phyloP scores from a whole-genome alignment of 2,888 invertebrate species.

The Caenorhabditis sulstoni region DNA sequence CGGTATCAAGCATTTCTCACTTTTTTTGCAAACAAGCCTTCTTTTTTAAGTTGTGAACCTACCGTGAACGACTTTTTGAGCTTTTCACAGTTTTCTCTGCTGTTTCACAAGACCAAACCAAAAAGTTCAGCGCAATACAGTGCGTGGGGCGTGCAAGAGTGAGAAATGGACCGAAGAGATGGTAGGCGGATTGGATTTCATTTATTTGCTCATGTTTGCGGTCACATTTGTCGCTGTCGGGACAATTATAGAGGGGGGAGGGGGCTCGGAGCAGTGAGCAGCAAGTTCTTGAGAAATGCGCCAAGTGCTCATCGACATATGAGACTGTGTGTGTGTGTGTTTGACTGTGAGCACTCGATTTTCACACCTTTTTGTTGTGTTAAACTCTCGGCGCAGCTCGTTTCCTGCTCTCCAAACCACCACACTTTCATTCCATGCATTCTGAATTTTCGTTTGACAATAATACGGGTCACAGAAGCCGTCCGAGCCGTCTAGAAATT shows the following conservation, averaged over 20 bases:
- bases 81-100: neutral
- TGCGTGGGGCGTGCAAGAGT: slow-evolving; percentile 2
- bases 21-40: neutral
- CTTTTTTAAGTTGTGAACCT: neutral
- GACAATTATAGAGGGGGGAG: slow-evolving; percentile 36
- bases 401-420: neutral
- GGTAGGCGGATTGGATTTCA: slow-evolving; percentile 51
- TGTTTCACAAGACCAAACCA: neutral
- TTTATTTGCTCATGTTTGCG: slow-evolving; percentile 55
- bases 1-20: slow-evolving; percentile 21
- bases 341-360: slow-evolving; percentile 49
- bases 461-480: slow-evolving; percentile 8
- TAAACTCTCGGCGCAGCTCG: slow-evolving; percentile 2
- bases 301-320: slow-evolving; percentile 59
- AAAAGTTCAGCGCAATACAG: slow-evolving; percentile 25
- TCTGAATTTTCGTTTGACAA: slow-evolving; percentile 10
- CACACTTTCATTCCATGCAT: slow-evolving; percentile 34
- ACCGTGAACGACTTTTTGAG: neutral
- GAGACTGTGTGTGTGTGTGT: slow-evolving; percentile 56
- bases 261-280: slow-evolving; percentile 25
- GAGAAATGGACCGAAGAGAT: slow-evolving; percentile 17
- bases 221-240: slow-evolving; percentile 51
- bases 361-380: slow-evolving; percentile 43
- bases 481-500: slow-evolving; percentile 4
- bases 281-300: slow-evolving; percentile 62